These are phyloP conservation scores for Diabrotica undecimpunctata DNA, from an alignment of 1,140 invertebrate genomes.

Conservation along the genomic window DNA sequence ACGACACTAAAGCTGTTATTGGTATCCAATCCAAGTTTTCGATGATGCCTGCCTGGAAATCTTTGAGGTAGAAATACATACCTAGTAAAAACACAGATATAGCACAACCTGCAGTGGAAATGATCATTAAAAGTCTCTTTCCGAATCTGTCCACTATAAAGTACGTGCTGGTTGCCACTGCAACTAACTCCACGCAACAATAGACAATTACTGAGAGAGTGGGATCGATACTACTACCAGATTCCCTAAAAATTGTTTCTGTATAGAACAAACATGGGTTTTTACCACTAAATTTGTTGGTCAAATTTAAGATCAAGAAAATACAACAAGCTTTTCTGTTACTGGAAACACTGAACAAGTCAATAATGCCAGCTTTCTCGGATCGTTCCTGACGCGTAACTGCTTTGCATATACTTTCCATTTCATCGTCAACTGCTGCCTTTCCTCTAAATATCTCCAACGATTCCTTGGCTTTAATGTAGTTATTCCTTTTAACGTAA, in stretches of 20 bases:
- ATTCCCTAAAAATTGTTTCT: conserved; percentile 53
- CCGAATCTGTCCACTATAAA: conserved; percentile 69
- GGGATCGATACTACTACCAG: conserved; percentile 47
- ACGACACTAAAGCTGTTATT: conserved; percentile 61
- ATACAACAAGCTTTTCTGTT: conserved; percentile 52
- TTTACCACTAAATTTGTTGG: conserved; percentile 64
- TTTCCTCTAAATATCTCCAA: conserved; percentile 75
- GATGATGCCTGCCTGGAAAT: conserved; percentile 36
- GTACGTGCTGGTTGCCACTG: conserved; percentile 66
- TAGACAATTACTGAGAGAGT: conserved; percentile 52
- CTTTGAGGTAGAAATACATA: conserved; percentile 57
- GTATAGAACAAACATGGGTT: conserved; percentile 65
- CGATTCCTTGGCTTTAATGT: conserved; percentile 67
- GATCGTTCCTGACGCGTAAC: conserved; percentile 42
- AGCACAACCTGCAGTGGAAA: conserved; percentile 57
- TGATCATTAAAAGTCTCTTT: conserved; percentile 62
- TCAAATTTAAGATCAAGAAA: conserved; percentile 55
- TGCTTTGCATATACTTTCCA: conserved; percentile 63
- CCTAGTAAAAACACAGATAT: conserved; percentile 54
- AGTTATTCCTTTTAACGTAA: conserved; percentile 71
- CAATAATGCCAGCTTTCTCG: conserved; percentile 44
- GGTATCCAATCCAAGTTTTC: conserved; percentile 44
- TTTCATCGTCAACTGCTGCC: conserved; percentile 74
- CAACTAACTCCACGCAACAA: conserved; percentile 60
- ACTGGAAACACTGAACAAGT: conserved; percentile 49